Base-by-base conservation (phyloP, 1,140 invertebrate genomes). In the Leptinotarsa texana region DNA sequence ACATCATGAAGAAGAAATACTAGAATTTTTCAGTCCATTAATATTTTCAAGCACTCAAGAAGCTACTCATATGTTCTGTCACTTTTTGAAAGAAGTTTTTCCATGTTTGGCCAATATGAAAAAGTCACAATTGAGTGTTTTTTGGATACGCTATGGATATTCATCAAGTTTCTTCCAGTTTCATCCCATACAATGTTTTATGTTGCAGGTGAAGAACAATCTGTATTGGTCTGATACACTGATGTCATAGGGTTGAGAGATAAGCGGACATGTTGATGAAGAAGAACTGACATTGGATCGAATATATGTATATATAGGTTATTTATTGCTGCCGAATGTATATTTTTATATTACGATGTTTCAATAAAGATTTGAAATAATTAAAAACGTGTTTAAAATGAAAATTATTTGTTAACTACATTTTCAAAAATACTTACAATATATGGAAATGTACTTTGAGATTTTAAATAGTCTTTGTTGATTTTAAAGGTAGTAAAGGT, bases 141-240 rank as follows among this genome's bases (percentile, higher is more conserved):
- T 8, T 42, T 6, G 27, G 5, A 27, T 27, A 27, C 4, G 6
- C 0, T 27, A 0, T 27, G 6, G 5, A 27, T 27, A 0, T 42
- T 42, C 0, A 42, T 42, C 8, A 11, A 42, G 8, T 42, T 3
- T 42, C 8, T 1, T 0, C 8, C 8, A 42, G 33, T 42, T 42
- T 42, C 33, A 42, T 11, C 1, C 1, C 33, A 42, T 42, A 42
- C 2, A 42, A 42, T 57, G 17, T 57, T 57, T 17, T 21, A 15
- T 0, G 0, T 79, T 79, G 73, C 65, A 79, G 78, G 75, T 75
- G n/a, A 66, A 74, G 42, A 79, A 77, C 69, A 72, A 79, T 74
- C 72, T 79, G 62, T 79, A 79, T 66, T 73, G 71, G 71, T 62
- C 71, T 18, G 71, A 73, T 47, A 47, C 51, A 13, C 8, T 42